A percentile compares a stretch with the other conserved stretches of the same genome.
These are phyloP conservation scores for Cephalopachus bancanus DNA, from an alignment of 2,797 vertebrate genomes.

Conservation along the genomic window DNA sequence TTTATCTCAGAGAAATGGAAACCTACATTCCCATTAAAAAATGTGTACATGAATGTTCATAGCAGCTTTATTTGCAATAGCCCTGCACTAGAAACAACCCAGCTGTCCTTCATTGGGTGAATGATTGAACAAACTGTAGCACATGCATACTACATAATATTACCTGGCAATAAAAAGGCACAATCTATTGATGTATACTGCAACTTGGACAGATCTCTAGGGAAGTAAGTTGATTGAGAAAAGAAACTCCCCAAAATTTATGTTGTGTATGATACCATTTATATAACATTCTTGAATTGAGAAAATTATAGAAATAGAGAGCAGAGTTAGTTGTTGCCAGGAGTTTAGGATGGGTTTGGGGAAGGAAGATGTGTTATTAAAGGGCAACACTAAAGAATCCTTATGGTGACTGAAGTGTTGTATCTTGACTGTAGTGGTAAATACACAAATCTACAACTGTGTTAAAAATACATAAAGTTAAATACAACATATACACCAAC, in stretches of 20 bases:
- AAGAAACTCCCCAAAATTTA: not conserved
- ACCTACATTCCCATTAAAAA: not conserved
- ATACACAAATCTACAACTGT: not conserved
- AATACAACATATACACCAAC: not conserved
- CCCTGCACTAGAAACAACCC: not conserved
- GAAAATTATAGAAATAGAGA: conserved; percentile 3
- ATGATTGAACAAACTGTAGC: not conserved
- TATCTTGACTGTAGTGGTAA: not conserved
- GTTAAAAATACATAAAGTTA: not conserved
- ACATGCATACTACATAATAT: not conserved
- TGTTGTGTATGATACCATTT: not conserved
- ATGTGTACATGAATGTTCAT: not conserved
- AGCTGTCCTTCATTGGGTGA: not conserved
- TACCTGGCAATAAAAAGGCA: not conserved
- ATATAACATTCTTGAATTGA: not conserved
- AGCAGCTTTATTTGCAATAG: conserved; percentile 29
- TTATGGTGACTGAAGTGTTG: not conserved
- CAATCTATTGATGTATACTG: not conserved
- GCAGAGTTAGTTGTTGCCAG: not conserved
- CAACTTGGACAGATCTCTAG: not conserved
- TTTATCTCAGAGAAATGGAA: not conserved
- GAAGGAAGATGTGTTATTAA: not conserved
- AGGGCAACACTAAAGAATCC: not conserved
- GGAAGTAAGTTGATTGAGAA: not conserved
- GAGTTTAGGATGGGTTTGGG: not conserved